phyloP scores from a whole-genome alignment of 2,797 vertebrate genomes.

The Lepilemur septentrionalis region DNA sequence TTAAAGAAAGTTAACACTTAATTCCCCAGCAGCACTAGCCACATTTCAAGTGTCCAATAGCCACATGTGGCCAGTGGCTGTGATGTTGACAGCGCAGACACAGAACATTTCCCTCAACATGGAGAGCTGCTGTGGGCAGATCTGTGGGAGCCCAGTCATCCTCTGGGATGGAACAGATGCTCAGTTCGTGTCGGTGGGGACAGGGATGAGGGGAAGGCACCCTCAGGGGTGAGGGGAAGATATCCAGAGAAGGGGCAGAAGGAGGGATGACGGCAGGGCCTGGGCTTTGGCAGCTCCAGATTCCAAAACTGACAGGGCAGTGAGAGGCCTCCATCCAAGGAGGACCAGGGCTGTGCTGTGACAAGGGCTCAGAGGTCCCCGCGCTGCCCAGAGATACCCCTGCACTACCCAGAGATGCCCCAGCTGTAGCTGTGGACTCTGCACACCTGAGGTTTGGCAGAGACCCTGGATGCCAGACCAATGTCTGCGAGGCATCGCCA shows the following conservation, averaged over 20 bases:
- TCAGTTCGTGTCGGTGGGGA: not conserved
- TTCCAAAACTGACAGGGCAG: too few relatives aligned
- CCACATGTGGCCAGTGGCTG: too few relatives aligned
- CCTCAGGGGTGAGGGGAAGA: not conserved
- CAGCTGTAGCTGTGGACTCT: rapidly evolving
- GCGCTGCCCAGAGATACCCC: too few relatives aligned
- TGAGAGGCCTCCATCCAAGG: rapidly evolving
- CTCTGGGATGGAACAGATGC: not conserved
- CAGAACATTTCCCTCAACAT: not conserved
- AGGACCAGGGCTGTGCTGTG: too few relatives aligned
- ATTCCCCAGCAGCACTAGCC: not conserved
- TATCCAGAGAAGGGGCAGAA: rapidly evolving
- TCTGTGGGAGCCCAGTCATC: too few relatives aligned
- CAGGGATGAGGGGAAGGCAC: not conserved
- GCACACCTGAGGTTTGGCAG: rapidly evolving
- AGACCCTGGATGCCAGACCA: not conserved
- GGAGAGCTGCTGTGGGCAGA: too few relatives aligned
- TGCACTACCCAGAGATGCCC: too few relatives aligned
- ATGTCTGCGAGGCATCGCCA: rapidly evolving
- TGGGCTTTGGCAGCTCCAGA: too few relatives aligned
- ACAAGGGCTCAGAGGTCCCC: too few relatives aligned
- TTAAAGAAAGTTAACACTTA: not conserved
- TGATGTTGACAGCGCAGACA: too few relatives aligned
- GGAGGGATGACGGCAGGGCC: rapidly evolving
- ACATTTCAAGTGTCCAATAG: too few relatives aligned